These are phyloP conservation scores for Melanotaenia maccullochi DNA, from an alignment of 2,797 vertebrate genomes.

Conservation along the genomic window DNA sequence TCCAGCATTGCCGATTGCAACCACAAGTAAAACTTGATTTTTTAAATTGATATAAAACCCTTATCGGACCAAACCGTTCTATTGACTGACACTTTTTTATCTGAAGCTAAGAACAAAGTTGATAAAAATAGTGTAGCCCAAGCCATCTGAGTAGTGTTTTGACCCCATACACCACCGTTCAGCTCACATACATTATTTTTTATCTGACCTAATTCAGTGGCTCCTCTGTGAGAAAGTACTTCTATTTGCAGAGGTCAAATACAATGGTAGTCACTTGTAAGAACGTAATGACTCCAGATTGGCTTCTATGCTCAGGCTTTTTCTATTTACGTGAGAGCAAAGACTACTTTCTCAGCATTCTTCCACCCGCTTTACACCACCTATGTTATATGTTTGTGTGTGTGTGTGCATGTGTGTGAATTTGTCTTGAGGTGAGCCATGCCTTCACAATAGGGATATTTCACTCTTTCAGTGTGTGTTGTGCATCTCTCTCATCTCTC, in stretches of 20 bases:
- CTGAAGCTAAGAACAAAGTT: background rate
- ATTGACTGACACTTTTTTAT: too few relatives aligned
- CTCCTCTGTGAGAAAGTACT: background rate
- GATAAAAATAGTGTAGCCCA: background rate
- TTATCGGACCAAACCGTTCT: too few relatives aligned
- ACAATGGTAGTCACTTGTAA: background rate
- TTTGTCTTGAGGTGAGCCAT: background rate
- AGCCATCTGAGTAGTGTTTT: background rate
- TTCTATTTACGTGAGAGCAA: background rate
- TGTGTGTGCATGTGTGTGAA: background rate
- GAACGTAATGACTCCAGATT: background rate
- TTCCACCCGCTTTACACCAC: background rate
- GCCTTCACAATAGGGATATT: background rate
- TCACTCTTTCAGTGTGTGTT: background rate
- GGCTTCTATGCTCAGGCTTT: background rate
- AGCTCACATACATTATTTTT: background rate
- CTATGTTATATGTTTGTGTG: background rate
- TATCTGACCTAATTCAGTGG: slow-evolving; percentile 3
- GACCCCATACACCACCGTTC: background rate
- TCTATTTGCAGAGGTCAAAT: slow-evolving; percentile 6
- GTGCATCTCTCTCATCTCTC: too few relatives aligned
- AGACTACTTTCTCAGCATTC: slow-evolving; percentile 1
- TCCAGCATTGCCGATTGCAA: background rate
- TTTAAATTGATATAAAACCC: background rate
- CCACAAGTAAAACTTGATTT: background rate